These are phyloP conservation scores for Drosophila pandora DNA, from an alignment of 1,140 invertebrate genomes.

Conservation along the genomic window DNA sequence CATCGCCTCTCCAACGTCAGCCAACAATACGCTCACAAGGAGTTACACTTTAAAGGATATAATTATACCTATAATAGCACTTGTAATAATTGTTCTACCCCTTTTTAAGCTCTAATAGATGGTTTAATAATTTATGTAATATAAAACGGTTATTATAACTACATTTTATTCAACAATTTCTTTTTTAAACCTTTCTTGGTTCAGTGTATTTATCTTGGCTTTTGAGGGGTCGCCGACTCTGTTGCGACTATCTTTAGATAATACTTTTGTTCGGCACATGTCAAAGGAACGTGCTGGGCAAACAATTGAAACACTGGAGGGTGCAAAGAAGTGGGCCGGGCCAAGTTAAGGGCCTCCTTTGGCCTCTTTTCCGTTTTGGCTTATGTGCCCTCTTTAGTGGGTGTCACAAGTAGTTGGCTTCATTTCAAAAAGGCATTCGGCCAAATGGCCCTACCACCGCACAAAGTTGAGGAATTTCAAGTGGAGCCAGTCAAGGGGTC, in stretches of 20 bases:
- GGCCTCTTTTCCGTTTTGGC: slow-evolving; percentile 36
- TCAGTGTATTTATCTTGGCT: slow-evolving; percentile 2
- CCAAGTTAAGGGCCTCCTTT: slow-evolving; percentile 46
- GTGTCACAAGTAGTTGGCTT: slow-evolving; percentile 63
- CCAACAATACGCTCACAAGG: not conserved
- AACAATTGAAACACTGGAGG: slow-evolving; percentile 36
- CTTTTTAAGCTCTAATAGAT: too few relatives aligned
- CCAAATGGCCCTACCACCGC: slow-evolving; percentile 48
- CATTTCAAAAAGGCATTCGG: slow-evolving; percentile 56
- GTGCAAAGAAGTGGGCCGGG: slow-evolving; percentile 27
- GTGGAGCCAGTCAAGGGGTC: slow-evolving; percentile 33
- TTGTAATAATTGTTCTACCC: too few relatives aligned
- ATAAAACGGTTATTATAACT: not conserved
- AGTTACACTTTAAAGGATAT: slow-evolving; percentile 2
- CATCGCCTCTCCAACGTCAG: not conserved
- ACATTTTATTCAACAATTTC: too few relatives aligned
- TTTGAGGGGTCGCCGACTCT: slow-evolving; percentile 1
- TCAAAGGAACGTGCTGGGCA: slow-evolving; percentile 33
- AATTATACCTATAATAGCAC: not conserved
- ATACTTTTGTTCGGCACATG: slow-evolving; percentile 48
- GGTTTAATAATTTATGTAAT: too few relatives aligned
- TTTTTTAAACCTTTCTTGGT: not conserved
- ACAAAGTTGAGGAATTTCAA: slow-evolving; percentile 46
- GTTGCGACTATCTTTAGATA: slow-evolving; percentile 48
- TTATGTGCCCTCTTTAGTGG: slow-evolving; percentile 31